These are phyloP conservation scores for Ametastegia equiseti DNA, from an alignment of 2,888 invertebrate genomes.

Conservation along the genomic window DNA sequence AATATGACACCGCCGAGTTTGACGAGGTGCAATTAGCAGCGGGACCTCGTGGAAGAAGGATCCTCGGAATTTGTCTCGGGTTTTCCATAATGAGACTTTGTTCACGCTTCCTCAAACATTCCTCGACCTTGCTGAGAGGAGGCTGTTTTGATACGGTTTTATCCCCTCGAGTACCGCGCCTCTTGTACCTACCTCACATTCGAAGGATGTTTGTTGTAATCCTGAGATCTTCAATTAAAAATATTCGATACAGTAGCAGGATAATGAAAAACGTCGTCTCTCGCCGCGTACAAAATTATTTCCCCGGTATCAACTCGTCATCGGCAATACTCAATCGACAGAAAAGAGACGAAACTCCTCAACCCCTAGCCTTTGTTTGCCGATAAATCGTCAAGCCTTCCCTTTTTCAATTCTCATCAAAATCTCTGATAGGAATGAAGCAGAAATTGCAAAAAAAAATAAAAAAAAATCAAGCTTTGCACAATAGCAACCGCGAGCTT, in stretches of 20 bases:
- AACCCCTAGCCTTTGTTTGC: neutral
- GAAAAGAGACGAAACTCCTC: neutral
- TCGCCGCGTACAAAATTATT: neutral
- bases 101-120: slow-evolving; percentile 20
- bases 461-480: no score
- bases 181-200: neutral
- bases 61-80: slow-evolving; percentile 26
- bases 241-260: slow-evolving; percentile 14
- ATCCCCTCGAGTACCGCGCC: neutral
- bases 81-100: slow-evolving; percentile 22
- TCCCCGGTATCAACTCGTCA: neutral
- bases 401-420: neutral
- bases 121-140: slow-evolving; percentile 1
- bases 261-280: slow-evolving; percentile 1
- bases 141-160: slow-evolving; percentile 13
- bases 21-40: slow-evolving; percentile 39
- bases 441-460: neutral
- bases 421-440: neutral
- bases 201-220: neutral
- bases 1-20: slow-evolving; percentile 28
- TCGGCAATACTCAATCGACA: neutral
- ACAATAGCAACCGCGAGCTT: no score
- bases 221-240: slow-evolving; percentile 26
- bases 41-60: neutral
- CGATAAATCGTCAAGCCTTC: neutral